These are phyloP conservation scores for Cepaea hortensis DNA, from an alignment of 2,888 invertebrate genomes.

Conservation along the genomic window DNA sequence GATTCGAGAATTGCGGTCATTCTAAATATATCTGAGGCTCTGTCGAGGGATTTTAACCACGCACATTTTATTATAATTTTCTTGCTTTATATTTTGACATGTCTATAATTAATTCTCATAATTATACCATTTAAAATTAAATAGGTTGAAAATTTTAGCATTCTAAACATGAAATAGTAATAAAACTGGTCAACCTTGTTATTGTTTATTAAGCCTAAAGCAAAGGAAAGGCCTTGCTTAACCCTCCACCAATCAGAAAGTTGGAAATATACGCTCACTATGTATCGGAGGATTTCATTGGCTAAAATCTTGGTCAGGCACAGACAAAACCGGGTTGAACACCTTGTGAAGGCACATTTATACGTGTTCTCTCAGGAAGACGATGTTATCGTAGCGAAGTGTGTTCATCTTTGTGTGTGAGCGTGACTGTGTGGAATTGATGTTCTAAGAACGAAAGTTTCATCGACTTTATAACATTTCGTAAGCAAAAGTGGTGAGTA, in stretches of 20 bases:
- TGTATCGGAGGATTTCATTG: constrained; percentile 26
- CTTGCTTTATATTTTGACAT: background rate
- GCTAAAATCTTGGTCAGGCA: constrained; percentile 13
- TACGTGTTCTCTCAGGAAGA: background rate
- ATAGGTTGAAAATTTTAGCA: background rate
- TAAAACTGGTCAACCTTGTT: constrained; percentile 15
- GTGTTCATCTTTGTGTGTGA: constrained; percentile 37
- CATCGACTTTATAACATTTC: constrained; percentile 30
- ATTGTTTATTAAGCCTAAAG: constrained; percentile 9
- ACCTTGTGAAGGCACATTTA: background rate
- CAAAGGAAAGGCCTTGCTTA: background rate
- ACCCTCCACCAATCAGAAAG: background rate
- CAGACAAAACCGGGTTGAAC: constrained; percentile 11
- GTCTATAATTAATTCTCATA: background rate
- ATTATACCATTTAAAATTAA: background rate
- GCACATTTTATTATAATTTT: background rate
- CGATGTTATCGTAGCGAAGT: constrained; percentile 18
- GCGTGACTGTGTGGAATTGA: constrained; percentile 46
- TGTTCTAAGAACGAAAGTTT: constrained; percentile 46
- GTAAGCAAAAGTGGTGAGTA: background rate
- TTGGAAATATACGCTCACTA: constrained; percentile 19
- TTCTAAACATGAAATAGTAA: background rate
- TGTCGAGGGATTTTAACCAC: background rate
- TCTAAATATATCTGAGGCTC: background rate
- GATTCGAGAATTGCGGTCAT: no score